These are phyloP conservation scores for Avahi laniger DNA, from an alignment of 2,797 vertebrate species.

Conservation along the genomic window DNA sequence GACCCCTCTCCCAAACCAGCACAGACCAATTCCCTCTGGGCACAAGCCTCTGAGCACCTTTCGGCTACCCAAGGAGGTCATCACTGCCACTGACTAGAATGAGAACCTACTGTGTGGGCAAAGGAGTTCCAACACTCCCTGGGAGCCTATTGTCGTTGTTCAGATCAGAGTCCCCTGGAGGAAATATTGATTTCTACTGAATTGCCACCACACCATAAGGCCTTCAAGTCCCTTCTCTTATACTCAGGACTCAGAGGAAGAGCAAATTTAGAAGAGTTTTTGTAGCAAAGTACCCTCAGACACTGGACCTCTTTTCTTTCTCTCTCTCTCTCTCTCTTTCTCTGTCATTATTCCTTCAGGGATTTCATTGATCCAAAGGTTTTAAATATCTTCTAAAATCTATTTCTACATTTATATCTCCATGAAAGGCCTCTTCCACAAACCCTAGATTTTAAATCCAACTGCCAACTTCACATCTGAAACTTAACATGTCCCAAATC, in stretches of 20 bases:
- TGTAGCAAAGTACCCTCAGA: background rate
- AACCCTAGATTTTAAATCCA: conserved; percentile 23
- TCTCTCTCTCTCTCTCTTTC: background rate
- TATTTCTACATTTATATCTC: background rate
- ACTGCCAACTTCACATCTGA: background rate
- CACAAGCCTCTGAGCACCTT: background rate
- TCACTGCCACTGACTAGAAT: background rate
- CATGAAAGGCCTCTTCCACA: background rate
- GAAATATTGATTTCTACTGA: background rate
- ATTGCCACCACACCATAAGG: background rate
- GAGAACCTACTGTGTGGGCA: background rate
- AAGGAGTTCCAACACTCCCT: background rate
- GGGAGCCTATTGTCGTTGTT: background rate
- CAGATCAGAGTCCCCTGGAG: background rate
- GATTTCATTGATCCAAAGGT: background rate
- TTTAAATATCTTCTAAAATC: conserved; percentile 14
- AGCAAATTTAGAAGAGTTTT: background rate
- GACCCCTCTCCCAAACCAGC: background rate
- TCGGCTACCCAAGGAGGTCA: background rate
- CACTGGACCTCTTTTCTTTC: background rate
- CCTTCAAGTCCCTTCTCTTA: background rate
- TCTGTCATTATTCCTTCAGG: background rate
- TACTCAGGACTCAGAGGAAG: background rate
- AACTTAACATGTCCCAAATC: background rate
- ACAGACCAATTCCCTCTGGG: background rate